Conservation (phyloP, 2,113 vertebrate genomes). For the Todiramphus saurophagus region DNA sequence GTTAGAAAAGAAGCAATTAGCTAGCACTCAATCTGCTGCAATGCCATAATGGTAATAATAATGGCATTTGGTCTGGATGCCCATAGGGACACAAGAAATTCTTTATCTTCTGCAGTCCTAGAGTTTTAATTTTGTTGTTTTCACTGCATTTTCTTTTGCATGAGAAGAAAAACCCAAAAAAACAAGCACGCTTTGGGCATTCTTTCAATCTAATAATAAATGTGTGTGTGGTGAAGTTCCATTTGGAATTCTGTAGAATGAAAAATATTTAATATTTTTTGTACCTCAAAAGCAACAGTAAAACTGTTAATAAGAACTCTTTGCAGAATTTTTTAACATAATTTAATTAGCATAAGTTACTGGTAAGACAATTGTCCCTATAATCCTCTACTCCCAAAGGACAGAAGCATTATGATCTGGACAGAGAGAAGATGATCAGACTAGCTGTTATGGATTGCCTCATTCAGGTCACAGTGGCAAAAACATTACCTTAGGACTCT, state of each 20-base stretch:
- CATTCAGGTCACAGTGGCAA: not conserved
- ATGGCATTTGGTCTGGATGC: not conserved
- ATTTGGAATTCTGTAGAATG: not conserved
- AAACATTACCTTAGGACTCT: not conserved
- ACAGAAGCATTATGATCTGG: not conserved
- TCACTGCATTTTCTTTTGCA: not conserved
- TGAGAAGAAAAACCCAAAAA: not conserved
- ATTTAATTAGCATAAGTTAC: not conserved
- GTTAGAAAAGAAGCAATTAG: not conserved
- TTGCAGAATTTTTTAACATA: not conserved
- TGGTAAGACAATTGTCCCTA: not conserved
- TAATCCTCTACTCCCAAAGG: not conserved
- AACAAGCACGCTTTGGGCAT: not conserved
- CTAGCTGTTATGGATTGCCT: not conserved
- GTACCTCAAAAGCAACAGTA: not conserved
- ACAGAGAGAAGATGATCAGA: not conserved
- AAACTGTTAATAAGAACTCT: not conserved
- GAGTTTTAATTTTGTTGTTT: slow-evolving; percentile 26
- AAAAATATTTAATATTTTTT: not conserved
- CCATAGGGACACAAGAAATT: not conserved
- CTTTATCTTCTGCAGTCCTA: not conserved
- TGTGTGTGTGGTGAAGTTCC: not conserved
- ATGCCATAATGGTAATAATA: not conserved
- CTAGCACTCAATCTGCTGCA: not conserved
- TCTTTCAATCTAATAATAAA: not conserved